A percentile compares a stretch with the other conserved stretches of the same genome.
These are phyloP conservation scores for Mugil cephalus DNA, from an alignment of 2,113 vertebrate species.

Conservation along the genomic window DNA sequence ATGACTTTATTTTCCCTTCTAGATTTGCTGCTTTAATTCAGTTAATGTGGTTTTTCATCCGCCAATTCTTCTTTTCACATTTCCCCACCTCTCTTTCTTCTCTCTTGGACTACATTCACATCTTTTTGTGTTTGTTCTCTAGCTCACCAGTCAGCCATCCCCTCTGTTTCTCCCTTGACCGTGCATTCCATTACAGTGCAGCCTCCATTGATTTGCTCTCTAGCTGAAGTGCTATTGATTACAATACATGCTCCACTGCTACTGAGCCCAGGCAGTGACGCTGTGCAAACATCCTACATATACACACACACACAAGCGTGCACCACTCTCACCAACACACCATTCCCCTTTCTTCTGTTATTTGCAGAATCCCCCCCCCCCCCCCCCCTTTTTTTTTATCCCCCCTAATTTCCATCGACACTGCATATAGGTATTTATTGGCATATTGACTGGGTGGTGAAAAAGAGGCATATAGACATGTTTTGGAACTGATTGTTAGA, in stretches of 20 bases:
- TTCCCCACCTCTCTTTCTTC: conserved; percentile 9
- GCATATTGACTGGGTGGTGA: conserved; percentile 45
- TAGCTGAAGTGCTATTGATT: conserved; percentile 82
- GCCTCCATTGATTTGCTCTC: conserved; percentile 78
- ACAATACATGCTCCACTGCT: conserved; percentile 74
- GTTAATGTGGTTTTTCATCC: conserved; percentile 40
- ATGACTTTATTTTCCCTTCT: conserved; percentile 27
- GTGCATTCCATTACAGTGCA: conserved; percentile 73
- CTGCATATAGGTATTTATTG: conserved; percentile 29
- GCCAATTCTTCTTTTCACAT: conserved; percentile 16
- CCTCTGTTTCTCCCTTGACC: conserved; percentile 60
- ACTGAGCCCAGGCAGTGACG: conserved; percentile 53
- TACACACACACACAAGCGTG: conserved; percentile 33
- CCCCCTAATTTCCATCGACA: conserved; percentile 38
- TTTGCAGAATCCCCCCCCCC: conserved; percentile 21
- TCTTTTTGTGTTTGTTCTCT: conserved; percentile 64
- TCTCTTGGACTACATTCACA: conserved; percentile 43
- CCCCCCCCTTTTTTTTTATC: conserved; percentile 6
- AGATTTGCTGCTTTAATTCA: conserved; percentile 28
- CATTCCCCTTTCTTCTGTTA: background rate
- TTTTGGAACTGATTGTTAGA: conserved; percentile 56
- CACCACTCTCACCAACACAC: conserved; percentile 11
- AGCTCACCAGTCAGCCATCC: conserved; percentile 44
- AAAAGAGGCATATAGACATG: conserved; percentile 26
- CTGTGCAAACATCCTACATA: conserved; percentile 43